These are phyloP conservation scores for Glyphotaelius pellucidus DNA, from an alignment of 2,888 invertebrate species.

Conservation along the genomic window DNA sequence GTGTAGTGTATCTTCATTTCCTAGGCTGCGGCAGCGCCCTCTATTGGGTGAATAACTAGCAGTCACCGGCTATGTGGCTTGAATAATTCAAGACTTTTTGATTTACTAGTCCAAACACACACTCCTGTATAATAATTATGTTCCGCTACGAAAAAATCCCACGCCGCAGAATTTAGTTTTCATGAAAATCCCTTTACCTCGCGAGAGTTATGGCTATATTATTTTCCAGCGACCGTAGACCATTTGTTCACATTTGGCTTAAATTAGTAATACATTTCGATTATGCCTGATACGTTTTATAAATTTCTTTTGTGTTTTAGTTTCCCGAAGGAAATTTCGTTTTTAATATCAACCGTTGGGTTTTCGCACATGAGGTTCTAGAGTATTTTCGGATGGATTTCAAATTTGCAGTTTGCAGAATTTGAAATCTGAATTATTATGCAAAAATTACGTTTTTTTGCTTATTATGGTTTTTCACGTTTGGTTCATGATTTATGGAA, in stretches of 20 bases:
- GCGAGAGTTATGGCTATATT: conserved; percentile 47
- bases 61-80: conserved; percentile 32
- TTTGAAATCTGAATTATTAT: not conserved
- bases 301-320: conserved; percentile 15
- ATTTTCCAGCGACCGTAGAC: conserved; percentile 31
- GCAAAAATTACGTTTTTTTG: no score
- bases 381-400: not conserved
- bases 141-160: conserved; percentile 37
- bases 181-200: conserved; percentile 42
- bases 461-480: no score
- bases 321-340: not conserved
- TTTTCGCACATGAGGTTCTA: not conserved
- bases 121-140: conserved; percentile 50
- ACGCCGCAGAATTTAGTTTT: conserved; percentile 48
- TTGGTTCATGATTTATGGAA: no score
- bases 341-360: not conserved
- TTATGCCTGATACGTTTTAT: conserved; percentile 42
- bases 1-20: not conserved
- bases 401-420: not conserved
- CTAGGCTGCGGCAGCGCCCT: not conserved
- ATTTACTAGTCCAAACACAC: conserved; percentile 50
- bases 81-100: conserved; percentile 48
- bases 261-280: conserved; percentile 41
- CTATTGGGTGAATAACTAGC: conserved; percentile 37
- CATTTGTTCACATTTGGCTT: conserved; percentile 50